Conservation (phyloP, 2,888 invertebrate genomes). For the Cephonodes hylas region DNA sequence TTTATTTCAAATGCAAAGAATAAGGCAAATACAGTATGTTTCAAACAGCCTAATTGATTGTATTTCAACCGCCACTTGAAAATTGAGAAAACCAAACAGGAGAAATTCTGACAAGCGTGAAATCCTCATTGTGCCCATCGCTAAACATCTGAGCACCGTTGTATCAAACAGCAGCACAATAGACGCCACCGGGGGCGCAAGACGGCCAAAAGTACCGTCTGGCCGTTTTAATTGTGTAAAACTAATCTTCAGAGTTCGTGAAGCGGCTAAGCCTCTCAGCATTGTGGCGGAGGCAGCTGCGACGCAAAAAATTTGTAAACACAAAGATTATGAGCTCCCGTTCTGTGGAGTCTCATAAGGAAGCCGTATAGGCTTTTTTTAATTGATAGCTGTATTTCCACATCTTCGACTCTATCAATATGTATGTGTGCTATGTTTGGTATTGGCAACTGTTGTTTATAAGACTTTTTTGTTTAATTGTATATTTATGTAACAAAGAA, state of each 20-base stretch:
- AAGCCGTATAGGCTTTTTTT: not conserved
- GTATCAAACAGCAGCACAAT: conserved; percentile 31
- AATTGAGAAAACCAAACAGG: conserved; percentile 31
- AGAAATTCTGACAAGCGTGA: conserved; percentile 37
- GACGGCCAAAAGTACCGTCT: conserved; percentile 17
- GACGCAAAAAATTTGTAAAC: conserved; percentile 10
- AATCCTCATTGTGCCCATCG: conserved; percentile 26
- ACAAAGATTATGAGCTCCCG: not conserved
- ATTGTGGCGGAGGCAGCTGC: conserved; percentile 50
- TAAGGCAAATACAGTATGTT: not conserved
- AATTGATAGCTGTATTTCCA: too few species aligned
- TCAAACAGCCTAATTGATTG: too few species aligned
- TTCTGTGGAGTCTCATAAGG: not conserved
- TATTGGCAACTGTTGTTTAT: too few species aligned
- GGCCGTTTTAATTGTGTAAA: conserved; percentile 59
- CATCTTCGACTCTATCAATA: too few species aligned
- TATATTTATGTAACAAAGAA: too few species aligned
- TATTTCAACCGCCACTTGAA: not conserved
- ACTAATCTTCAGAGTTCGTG: conserved; percentile 57
- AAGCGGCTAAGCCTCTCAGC: conserved; percentile 66
- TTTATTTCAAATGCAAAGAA: not conserved
- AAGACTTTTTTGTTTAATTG: too few species aligned
- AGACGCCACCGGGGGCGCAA: conserved; percentile 38
- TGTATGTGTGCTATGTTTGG: too few species aligned
- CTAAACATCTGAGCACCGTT: conserved; percentile 42